Conservation (phyloP, 2,797 vertebrate genomes). For the Enteromius mattozi region DNA sequence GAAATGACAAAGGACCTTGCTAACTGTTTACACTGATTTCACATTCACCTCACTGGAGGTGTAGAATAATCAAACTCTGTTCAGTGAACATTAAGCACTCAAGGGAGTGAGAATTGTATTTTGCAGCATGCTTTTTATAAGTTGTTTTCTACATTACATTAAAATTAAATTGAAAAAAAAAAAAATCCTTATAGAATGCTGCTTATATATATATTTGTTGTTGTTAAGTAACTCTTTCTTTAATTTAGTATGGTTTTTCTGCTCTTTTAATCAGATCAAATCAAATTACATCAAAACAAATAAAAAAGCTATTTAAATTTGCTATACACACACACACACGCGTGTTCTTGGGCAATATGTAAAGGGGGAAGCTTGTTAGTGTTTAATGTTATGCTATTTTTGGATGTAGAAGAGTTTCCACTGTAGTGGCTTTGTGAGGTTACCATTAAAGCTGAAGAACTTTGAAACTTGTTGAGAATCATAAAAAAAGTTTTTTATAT, state of each 20-base stretch:
- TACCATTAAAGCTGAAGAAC: background rate
- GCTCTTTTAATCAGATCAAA: background rate
- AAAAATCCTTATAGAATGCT: too few relatives aligned
- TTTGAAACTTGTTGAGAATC: background rate
- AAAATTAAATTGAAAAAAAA: too few relatives aligned
- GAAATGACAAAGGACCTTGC: background rate
- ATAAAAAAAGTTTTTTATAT: background rate
- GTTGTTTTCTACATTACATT: background rate
- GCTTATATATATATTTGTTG: background rate
- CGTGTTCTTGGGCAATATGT: background rate
- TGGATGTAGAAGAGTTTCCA: background rate
- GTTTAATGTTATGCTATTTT: background rate
- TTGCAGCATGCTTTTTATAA: background rate
- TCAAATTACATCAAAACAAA: too few relatives aligned
- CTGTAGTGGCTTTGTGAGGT: background rate
- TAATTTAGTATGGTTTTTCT: background rate
- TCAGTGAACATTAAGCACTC: background rate
- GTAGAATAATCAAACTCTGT: background rate
- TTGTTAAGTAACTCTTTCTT: background rate
- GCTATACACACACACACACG: background rate
- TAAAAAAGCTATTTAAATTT: background rate
- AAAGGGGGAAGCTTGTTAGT: background rate
- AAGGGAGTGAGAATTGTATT: background rate
- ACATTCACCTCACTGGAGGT: background rate
- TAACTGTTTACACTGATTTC: background rate